Conservation (phyloP, 2,797 vertebrate species). For the Sebastes variabilis region DNA sequence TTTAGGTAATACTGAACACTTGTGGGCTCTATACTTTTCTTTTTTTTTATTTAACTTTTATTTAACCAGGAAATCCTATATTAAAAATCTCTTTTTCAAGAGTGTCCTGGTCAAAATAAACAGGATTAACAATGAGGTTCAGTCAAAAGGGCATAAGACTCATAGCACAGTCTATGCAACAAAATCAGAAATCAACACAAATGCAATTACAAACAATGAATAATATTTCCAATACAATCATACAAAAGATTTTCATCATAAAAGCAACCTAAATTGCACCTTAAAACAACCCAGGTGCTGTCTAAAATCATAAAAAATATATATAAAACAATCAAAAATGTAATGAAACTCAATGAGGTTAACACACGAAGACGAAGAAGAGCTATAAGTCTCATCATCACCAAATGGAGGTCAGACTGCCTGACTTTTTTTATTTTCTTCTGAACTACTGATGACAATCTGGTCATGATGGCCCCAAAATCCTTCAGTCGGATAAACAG, state of each 20-base stretch:
- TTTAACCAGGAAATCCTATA: neutral
- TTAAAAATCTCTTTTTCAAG: neutral
- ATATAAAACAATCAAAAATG: neutral
- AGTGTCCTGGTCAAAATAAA: neutral
- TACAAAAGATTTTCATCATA: neutral
- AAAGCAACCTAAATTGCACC: neutral
- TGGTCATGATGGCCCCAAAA: neutral
- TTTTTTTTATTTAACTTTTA: neutral
- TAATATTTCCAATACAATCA: neutral
- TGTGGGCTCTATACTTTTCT: neutral
- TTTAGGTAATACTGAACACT: neutral
- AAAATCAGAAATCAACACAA: neutral
- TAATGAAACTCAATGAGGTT: neutral
- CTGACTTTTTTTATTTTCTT: slow-evolving; percentile 4
- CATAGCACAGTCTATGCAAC: neutral
- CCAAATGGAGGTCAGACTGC: slow-evolving; percentile 1
- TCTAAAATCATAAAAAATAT: neutral
- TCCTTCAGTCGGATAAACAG: neutral
- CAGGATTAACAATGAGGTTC: neutral
- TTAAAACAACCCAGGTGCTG: neutral
- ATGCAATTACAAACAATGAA: neutral
- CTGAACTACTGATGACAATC: neutral
- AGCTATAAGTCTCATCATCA: neutral
- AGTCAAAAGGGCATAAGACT: neutral
- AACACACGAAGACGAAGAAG: too few species aligned